Evolutionary conservation across 2,888 invertebrate species (phyloP).

Genomic region (Ormia ochracea): DNA sequence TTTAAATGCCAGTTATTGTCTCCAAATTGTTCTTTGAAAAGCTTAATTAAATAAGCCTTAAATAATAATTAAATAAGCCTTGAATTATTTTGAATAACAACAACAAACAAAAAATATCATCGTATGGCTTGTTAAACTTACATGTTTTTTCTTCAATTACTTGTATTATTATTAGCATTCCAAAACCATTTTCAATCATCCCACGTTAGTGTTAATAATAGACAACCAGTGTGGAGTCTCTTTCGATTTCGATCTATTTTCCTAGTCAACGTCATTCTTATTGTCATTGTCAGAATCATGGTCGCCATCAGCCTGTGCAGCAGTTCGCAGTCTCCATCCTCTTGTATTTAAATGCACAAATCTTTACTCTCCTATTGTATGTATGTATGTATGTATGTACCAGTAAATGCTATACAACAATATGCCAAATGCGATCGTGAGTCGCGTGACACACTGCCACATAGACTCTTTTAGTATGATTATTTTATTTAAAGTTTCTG

Average conservation of each 20-base stretch:
- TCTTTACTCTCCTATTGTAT: not conserved
- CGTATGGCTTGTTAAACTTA: too few species aligned
- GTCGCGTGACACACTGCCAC: conserved; percentile 67
- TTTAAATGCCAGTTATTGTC: too few species aligned
- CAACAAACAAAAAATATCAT: too few species aligned
- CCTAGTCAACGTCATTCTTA: conserved; percentile 36
- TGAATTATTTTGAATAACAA: too few species aligned
- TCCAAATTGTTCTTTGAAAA: too few species aligned
- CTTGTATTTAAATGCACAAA: not conserved
- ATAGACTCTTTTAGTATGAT: conserved; percentile 51
- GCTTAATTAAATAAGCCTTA: too few species aligned
- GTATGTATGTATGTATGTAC: too few species aligned
- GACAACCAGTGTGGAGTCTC: conserved; percentile 63
- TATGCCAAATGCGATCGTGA: conserved; percentile 64
- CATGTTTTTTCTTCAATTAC: too few species aligned
- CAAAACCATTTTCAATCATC: not conserved
- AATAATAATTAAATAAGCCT: too few species aligned
- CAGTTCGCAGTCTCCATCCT: conserved; percentile 1
- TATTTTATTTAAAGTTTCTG: conserved; percentile 39
- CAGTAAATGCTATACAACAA: conserved; percentile 7
- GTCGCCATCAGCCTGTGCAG: not conserved
- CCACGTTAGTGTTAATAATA: conserved; percentile 56
- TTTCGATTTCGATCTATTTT: conserved; percentile 50
- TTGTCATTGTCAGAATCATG: conserved; percentile 39
- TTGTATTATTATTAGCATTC: not conserved